These are phyloP conservation scores for Elephas maximus DNA, from an alignment of 2,113 vertebrate genomes.

Conservation along the genomic window DNA sequence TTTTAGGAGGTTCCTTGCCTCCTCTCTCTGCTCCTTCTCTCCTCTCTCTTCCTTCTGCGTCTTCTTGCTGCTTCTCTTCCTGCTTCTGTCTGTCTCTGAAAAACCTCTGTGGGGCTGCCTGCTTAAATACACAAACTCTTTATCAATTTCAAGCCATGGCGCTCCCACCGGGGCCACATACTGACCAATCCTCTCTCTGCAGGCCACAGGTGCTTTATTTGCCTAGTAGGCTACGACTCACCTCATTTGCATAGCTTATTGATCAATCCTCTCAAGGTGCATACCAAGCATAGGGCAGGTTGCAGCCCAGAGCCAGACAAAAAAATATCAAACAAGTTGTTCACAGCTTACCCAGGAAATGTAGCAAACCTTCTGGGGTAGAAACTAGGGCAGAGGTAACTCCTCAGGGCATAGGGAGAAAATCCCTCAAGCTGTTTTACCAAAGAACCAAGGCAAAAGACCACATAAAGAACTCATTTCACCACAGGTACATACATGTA, in stretches of 20 bases:
- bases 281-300: not conserved
- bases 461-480: not conserved
- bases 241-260: not conserved
- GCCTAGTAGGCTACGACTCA: not conserved
- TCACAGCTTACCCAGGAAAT: not conserved
- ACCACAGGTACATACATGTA: not conserved
- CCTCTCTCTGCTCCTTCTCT: too few relatives aligned
- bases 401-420: not conserved
- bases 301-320: not conserved
- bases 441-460: not conserved
- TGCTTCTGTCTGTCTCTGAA: not conserved
- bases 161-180: not conserved
- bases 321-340: not conserved
- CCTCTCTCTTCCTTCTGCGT: too few relatives aligned
- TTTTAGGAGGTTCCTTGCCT: too few relatives aligned
- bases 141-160: not conserved
- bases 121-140: not conserved
- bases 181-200: not conserved
- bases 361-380: not conserved
- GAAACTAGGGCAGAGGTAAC: not conserved
- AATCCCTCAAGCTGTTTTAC: not conserved
- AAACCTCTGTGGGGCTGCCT: not conserved
- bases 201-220: not conserved
- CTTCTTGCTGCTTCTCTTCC: too few relatives aligned
- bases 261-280: not conserved